A percentile compares a stretch with the other conserved stretches of the same genome.
Evolutionary conservation across 92 coral and sea anemone species (phyloP).

Genomic region (Bergia sp.): DNA sequence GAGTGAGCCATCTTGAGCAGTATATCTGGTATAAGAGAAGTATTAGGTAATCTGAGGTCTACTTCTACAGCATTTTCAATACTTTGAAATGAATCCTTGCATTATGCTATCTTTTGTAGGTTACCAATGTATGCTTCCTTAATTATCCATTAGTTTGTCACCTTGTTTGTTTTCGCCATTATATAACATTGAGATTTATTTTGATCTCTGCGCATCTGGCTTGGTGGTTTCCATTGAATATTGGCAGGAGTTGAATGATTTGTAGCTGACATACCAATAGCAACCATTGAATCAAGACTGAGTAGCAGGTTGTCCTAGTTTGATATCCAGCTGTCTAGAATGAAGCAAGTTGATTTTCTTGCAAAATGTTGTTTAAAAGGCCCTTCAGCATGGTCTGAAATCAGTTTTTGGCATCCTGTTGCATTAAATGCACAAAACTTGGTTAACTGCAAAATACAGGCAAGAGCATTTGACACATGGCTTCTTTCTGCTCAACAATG

Average conservation of each 20-base stretch:
- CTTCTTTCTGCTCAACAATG: neutral
- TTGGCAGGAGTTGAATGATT: neutral
- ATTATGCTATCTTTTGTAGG: neutral
- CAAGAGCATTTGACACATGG: neutral
- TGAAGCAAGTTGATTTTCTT: neutral
- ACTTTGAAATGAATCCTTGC: neutral
- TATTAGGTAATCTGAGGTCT: neutral
- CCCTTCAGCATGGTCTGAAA: neutral
- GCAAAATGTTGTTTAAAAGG: neutral
- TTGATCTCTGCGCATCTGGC: neutral
- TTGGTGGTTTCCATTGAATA: neutral
- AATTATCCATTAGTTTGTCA: neutral
- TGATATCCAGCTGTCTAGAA: neutral
- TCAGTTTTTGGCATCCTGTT: neutral
- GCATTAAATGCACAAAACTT: neutral
- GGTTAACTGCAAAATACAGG: neutral
- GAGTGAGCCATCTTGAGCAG: neutral
- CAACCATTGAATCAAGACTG: neutral
- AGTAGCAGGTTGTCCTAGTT: neutral
- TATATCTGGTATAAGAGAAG: neutral
- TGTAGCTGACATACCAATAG: neutral
- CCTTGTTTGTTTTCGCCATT: neutral
- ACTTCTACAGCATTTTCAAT: neutral
- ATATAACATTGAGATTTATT: neutral
- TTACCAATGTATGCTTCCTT: neutral